Evolutionary conservation across 2,888 invertebrate species (phyloP), one percentile per base, ranked within the genome.

Genomic region (Macrophya alboannulata): DNA sequence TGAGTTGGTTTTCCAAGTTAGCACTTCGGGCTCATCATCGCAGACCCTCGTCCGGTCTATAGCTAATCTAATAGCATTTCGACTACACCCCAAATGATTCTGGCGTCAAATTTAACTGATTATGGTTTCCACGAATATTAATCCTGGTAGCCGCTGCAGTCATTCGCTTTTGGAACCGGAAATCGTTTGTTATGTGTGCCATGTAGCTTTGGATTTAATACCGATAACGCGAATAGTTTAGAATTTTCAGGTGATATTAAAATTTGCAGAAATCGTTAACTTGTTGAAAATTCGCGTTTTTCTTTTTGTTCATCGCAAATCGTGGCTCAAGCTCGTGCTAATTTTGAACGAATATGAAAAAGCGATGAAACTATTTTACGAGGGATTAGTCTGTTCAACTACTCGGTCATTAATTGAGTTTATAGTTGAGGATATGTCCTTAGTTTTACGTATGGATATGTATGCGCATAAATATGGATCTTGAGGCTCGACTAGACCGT

Each of bases 1-100:
- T 90, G 92, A 92, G 90, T 87, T 87, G 89, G 87, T 81, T 91
- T 92, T 87, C 89, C 91, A 88, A 91, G 86, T 92, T 91, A 90
- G 89, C 92, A 90, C 92, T 90, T 89, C 83, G 71, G 65, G 59
- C 85, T 81, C 62, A 15, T 55, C 79, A 68, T 55, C 15, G 59
- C 31, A 15, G 71, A 81, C 82, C 83, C 84, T 83, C 81, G 45
- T 25, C 40, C 59, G 59, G 71, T n/a, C 76, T 15, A 51, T 37
- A n/a, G 77, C 51, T 31, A 10, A 76, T 59, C 15, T 79, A 81
- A 82, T 68, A 79, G 51, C 43, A 40, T 48, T 68, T 85, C 82
- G 68, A 85, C 21, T 68, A 68, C 55, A 48, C 15, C 48, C 37
- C 81, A 79, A 79, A 62, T n/a, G 85, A 62, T 81, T 81, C 12